These are phyloP conservation scores for Gadopsis bispinosus DNA, from an alignment of 2,797 vertebrate species.

Conservation along the genomic window DNA sequence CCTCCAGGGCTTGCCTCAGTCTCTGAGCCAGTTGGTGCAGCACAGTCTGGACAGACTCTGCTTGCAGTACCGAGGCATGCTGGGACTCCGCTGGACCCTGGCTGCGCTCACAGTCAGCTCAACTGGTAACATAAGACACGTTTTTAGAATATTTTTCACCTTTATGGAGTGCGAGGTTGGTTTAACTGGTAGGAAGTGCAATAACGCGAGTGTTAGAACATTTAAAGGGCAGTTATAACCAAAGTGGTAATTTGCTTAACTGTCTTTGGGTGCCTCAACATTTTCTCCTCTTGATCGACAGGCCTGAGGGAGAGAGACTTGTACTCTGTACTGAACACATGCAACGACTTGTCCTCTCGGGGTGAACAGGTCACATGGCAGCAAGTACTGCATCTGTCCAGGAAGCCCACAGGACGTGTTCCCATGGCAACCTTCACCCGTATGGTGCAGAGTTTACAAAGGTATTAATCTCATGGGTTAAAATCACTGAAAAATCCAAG, in stretches of 20 bases:
- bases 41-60: constrained; percentile 84
- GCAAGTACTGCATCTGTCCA: constrained; percentile 74
- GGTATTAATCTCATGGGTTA: constrained; percentile 60
- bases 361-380: constrained; percentile 74
- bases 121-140: constrained; percentile 73
- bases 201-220: neutral
- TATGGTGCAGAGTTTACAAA: constrained; percentile 82
- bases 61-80: constrained; percentile 77
- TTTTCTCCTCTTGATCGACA: constrained; percentile 56
- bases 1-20: constrained; percentile 83
- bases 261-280: neutral
- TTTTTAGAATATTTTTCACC: neutral
- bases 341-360: constrained; percentile 73
- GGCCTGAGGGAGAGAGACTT: constrained; percentile 88
- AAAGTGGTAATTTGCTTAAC: neutral
- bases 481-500: fast-evolving
- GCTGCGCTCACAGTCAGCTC: constrained; percentile 83
- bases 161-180: neutral
- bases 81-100: constrained; percentile 82
- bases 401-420: constrained; percentile 72
- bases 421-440: constrained; percentile 87
- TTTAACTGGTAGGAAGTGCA: neutral
- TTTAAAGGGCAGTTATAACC: neutral
- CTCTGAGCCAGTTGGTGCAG: constrained; percentile 85
- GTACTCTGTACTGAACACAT: constrained; percentile 84